These are phyloP conservation scores for Leuctra nigra DNA, from an alignment of 2,888 invertebrate species.

Conservation along the genomic window DNA sequence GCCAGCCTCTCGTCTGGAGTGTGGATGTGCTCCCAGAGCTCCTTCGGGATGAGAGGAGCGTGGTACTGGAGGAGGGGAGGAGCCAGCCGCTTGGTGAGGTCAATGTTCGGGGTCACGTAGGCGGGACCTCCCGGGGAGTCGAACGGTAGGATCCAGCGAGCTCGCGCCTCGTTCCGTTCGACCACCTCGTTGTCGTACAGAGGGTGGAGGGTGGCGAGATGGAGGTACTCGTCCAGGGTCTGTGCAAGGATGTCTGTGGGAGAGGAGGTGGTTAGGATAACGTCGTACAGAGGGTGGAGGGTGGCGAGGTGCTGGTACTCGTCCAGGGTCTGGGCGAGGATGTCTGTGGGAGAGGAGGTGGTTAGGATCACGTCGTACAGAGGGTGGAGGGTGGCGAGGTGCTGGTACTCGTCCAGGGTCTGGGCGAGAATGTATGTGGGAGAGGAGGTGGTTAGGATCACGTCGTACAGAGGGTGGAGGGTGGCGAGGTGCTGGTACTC, in stretches of 20 bases:
- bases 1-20: neutral
- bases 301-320: too few species aligned
- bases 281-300: too few species aligned
- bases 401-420: too few species aligned
- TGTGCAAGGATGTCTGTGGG: constrained; percentile 7
- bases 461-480: too few species aligned
- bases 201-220: constrained; percentile 20
- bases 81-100: neutral
- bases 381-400: too few species aligned
- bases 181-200: neutral
- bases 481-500: too few species aligned
- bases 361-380: too few species aligned
- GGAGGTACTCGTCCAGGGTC: constrained; percentile 25
- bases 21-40: neutral
- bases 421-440: too few species aligned
- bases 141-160: neutral
- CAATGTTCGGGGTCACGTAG: neutral
- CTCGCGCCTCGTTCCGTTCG: constrained; percentile 5
- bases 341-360: too few species aligned
- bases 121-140: neutral
- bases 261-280: neutral
- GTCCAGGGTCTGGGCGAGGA: neutral
- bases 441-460: too few species aligned
- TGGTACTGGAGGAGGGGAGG: neutral
- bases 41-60: neutral